Percentiles rank a stretch among this genome's conserved stretches.
Conservation (phyloP, 92 coral and sea anemone species). For the Porites lobata region DNA sequence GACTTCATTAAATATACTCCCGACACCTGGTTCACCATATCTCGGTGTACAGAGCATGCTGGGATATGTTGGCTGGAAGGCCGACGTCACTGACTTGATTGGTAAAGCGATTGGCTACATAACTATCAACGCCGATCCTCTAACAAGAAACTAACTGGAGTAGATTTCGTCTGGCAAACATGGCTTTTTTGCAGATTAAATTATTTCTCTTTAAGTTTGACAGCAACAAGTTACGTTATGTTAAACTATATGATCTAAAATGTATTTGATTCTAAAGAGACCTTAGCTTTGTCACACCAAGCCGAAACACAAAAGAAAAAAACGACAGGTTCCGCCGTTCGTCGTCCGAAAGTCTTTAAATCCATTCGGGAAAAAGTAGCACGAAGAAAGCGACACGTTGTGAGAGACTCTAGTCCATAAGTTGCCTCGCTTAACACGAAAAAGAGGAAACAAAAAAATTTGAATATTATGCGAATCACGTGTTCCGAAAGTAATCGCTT, state of each 20-base stretch:
- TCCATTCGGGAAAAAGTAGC: not conserved
- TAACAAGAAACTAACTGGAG: conserved; percentile 73
- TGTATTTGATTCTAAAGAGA: not conserved
- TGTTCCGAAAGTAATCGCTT: not conserved
- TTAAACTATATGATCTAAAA: not conserved
- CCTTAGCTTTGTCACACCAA: not conserved
- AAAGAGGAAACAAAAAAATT: not conserved
- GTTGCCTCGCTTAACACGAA: not conserved
- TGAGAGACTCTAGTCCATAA: not conserved
- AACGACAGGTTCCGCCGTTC: not conserved
- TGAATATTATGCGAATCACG: conserved; percentile 19
- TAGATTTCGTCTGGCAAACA: conserved; percentile 75
- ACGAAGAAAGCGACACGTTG: not conserved
- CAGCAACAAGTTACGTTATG: conserved; percentile 56
- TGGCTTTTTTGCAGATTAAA: conserved; percentile 77
- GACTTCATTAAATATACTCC: conserved; percentile 95
- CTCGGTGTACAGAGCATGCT: conserved; percentile 79
- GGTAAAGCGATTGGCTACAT: conserved; percentile 81
- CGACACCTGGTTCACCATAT: conserved; percentile 97
- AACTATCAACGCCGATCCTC: conserved; percentile 67
- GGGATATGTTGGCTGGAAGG: conserved; percentile 81
- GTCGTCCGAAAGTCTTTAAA: not conserved
- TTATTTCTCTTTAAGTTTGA: conserved; percentile 59
- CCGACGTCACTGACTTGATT: conserved; percentile 75
- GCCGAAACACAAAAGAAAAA: not conserved